phyloP scores from a whole-genome alignment of 35 echinoderm and acorn worm genomes.

The Holothuria glaberrima region DNA sequence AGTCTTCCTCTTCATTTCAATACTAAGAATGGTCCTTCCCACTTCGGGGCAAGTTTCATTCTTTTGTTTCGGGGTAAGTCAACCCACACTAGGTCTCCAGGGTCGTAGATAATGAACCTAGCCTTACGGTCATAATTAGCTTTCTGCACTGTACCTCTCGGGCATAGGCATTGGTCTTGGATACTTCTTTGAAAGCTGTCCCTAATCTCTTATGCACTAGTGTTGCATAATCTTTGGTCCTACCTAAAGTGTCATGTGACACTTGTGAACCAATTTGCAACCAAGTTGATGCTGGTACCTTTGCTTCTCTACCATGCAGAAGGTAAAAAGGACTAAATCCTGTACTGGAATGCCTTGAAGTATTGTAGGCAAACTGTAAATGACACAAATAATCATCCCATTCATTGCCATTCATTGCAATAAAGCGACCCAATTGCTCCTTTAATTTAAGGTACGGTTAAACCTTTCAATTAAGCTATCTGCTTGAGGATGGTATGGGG shows the following conservation, averaged over 20 bases:
- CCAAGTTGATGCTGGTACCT: neutral
- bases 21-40: constrained; percentile 23
- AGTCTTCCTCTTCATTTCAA: neutral
- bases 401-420: neutral
- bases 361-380: neutral
- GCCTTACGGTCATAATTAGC: neutral
- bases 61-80: constrained; percentile 4
- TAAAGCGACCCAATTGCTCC: neutral
- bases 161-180: neutral
- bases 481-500: neutral
- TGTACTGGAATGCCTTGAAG: neutral
- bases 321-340: neutral
- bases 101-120: neutral
- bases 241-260: neutral
- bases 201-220: neutral
- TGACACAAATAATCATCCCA: constrained; percentile 12
- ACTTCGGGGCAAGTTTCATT: constrained; percentile 4
- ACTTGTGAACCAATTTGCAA: neutral
- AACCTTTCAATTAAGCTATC: constrained; percentile 1
- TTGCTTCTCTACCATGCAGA: neutral
- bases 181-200: constrained; percentile 3
- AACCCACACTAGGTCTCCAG: constrained; percentile 40
- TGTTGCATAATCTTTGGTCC: neutral
- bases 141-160: neutral
- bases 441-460: constrained; percentile 27